Percentiles rank a stretch among this genome's conserved stretches.
phyloP scores from a whole-genome alignment of 2,797 vertebrate genomes.

The Mareca strepera region DNA sequence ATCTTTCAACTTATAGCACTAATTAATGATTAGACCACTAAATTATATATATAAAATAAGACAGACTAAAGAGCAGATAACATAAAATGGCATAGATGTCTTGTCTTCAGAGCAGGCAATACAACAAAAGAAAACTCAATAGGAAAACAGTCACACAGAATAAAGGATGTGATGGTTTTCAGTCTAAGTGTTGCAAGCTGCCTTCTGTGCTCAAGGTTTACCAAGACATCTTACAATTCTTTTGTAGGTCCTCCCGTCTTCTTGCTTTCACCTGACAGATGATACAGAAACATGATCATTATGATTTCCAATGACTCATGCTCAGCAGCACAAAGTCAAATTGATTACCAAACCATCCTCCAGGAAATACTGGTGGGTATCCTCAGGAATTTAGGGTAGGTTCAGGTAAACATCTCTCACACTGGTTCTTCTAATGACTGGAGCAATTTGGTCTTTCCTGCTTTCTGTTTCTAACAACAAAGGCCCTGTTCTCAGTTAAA shows the following conservation, averaged over 20 bases:
- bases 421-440: conserved; percentile 51
- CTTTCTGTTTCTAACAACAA: conserved; percentile 67
- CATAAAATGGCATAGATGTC: not conserved
- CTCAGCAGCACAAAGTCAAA: conserved; percentile 39
- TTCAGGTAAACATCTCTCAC: conserved; percentile 67
- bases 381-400: conserved; percentile 65
- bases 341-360: conserved; percentile 33
- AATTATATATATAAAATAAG: not conserved
- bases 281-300: conserved; percentile 6
- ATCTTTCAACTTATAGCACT: not conserved
- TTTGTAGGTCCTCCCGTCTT: not conserved
- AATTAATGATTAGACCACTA: not conserved
- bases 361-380: conserved; percentile 70
- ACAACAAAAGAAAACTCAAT: not conserved
- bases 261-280: not conserved
- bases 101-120: not conserved
- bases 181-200: not conserved
- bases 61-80: not conserved
- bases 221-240: not conserved
- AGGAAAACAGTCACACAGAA: not conserved
- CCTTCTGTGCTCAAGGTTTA: not conserved
- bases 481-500: conserved; percentile 38
- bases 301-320: conserved; percentile 41
- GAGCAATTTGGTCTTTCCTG: conserved; percentile 30
- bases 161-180: no score